Base-by-base conservation (phyloP, 2,888 invertebrate genomes). In the Mimumesa dahlbomi region DNA sequence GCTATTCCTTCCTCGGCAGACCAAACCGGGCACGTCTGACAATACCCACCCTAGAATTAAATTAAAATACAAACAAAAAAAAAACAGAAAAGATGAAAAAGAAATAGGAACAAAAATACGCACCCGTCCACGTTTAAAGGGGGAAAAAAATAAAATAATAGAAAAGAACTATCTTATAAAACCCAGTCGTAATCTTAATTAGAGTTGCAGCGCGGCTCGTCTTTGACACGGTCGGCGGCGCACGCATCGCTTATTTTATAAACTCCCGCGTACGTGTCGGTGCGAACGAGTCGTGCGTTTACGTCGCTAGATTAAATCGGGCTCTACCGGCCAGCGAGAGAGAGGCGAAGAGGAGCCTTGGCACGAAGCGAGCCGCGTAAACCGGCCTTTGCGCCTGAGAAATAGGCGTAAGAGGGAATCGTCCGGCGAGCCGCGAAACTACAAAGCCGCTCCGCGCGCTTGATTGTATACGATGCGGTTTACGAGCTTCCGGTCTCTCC, bases 381-480 rank as follows among this genome's bases (percentile, higher is more conserved):
- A 56, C 16, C 45, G 61, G 63, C 49, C 67, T 72, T 72, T 67
- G 64, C 72, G 52, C 40, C 25, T 48, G 74, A 67, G 68, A 53
- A 74, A 72, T 49, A 57, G 72, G 72, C 72, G 61, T 64, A 72
- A 72, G 67, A 68, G 61, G 38, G 63, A 72, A 65, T 61, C 67
- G 74, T 40, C 43, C 58, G 72, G 19, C 57, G 13, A 61, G 29
- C 71, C 36, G 67, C 61, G 67, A 68, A 74, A 68, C 73, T 71
- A 71, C 71, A 67, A 73, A 73, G 73, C 73, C 57, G 16, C 22
- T 11, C 64, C n/a, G 18, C 49, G 52, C 45, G 38, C 54, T 42
- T 53, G 73, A 69, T 73, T 73, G 69, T 76, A 63, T 62, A 61
- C 69, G 25, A 50, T 66, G 67, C 43, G 76, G 69, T 77, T 70